phyloP scores from a whole-genome alignment of 1,140 invertebrate genomes.

The Ctenoplectra terminalis region DNA sequence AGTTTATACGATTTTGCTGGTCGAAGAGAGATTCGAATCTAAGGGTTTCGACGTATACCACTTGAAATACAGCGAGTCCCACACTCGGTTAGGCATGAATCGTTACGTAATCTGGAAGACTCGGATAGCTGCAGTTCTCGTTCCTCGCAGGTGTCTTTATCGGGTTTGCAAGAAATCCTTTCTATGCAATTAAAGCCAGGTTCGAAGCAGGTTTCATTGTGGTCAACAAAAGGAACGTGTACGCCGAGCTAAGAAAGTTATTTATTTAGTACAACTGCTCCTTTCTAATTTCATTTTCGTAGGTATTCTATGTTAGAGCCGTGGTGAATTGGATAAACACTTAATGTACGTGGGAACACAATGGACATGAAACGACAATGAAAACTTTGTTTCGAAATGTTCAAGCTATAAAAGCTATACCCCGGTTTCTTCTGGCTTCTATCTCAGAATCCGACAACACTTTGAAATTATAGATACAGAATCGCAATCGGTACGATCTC shows the following conservation, averaged over 20 bases:
- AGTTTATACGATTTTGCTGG: slow-evolving; percentile 65
- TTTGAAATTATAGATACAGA: background rate
- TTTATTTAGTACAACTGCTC: slow-evolving; percentile 29
- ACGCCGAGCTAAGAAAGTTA: slow-evolving; percentile 29
- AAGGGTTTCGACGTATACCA: slow-evolving; percentile 35
- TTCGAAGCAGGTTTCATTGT: slow-evolving; percentile 40
- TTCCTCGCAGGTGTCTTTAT: slow-evolving; percentile 65
- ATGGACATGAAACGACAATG: background rate
- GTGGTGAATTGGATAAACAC: slow-evolving; percentile 20
- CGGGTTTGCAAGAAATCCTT: slow-evolving; percentile 48
- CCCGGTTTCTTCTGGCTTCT: background rate
- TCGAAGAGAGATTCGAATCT: slow-evolving; percentile 55
- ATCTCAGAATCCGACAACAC: background rate
- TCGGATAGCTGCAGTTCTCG: slow-evolving; percentile 51
- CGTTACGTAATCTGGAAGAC: slow-evolving; percentile 66
- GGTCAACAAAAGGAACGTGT: slow-evolving; percentile 43
- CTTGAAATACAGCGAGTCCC: slow-evolving; percentile 53
- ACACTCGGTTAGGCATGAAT: slow-evolving; percentile 61
- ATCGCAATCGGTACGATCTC: background rate
- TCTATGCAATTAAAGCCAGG: slow-evolving; percentile 58
- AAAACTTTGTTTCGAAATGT: slow-evolving; percentile 21
- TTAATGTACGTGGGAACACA: slow-evolving; percentile 42
- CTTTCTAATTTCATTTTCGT: slow-evolving; percentile 55
- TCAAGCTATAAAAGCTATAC: background rate
- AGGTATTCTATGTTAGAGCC: background rate